Evolutionary conservation across 2,888 invertebrate species (phyloP), one percentile per base, ranked within the genome.

Genomic region (Epinotia bilunana): DNA sequence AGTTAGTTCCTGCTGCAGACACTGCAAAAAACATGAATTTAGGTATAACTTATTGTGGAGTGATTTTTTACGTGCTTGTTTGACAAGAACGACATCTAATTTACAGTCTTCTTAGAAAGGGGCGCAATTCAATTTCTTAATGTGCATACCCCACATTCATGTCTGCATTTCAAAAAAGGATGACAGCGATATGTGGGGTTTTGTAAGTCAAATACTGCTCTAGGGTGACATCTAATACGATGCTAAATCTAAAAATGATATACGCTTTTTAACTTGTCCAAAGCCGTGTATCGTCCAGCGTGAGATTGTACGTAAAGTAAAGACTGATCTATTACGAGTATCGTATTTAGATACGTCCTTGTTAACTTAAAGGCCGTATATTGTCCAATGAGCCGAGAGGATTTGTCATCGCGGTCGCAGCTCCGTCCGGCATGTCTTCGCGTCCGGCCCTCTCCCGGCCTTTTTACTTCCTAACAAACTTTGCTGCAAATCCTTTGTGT

Each of bases 391-490:
- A 64, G 72, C 64, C 57, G 23, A 64, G 43, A 43, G 46, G 64
- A 43, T 57, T 62, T 55, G 63, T 39, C 72, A 55, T 39, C 63
- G 23, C 43, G 16, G 28, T 13, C 53, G n/a, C 49, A 28, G 33
- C 62, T 39, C 71, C 39, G 49, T 63, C 63, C 53, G 49, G 33
- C 73, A 33, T 74, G 73, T 73, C 61, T 67, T 53, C 73, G 53
- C 67, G 61, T 73, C 73, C 73, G 67, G 68, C 60, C 53, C 61
- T 68, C 61, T 13, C 53, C 69, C 77, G 33, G 74, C 80, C 81
- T 85, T 86, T 86, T 84, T 83, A 82, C 81, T 84, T 83, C 80
- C 78, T 78, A 82, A 82, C 85, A 82, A 86, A 87, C 82, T 87
- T 86, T 76, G 58, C 68, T 58, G 70, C 12, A 69, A 68, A 72